Percentiles rank a stretch among this genome's conserved stretches.
These are phyloP conservation scores for Trachymyrmex septentrionalis DNA, from an alignment of 1,140 invertebrate species.

Conservation along the genomic window DNA sequence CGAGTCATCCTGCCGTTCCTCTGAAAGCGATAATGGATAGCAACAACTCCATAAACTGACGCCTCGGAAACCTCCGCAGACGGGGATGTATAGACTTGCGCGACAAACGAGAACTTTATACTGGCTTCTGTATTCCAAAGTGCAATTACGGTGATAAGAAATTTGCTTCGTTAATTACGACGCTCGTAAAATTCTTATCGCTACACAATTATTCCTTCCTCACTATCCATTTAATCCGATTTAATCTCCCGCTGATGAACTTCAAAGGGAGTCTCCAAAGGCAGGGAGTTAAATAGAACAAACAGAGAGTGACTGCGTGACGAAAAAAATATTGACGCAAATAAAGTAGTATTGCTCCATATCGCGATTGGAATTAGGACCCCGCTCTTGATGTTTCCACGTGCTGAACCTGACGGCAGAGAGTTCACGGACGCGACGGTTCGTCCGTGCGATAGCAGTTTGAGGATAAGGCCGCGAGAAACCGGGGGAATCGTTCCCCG, in stretches of 20 bases:
- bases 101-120: constrained; percentile 44
- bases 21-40: constrained; percentile 80
- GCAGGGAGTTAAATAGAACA: neutral
- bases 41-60: constrained; percentile 80
- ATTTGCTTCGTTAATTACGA: constrained; percentile 36
- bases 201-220: neutral
- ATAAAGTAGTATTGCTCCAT: too few relatives aligned
- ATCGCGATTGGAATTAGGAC: neutral
- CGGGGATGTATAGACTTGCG: constrained; percentile 29
- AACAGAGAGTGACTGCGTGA: too few relatives aligned
- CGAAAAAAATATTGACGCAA: neutral
- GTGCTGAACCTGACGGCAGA: neutral
- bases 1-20: constrained; percentile 61
- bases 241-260: neutral
- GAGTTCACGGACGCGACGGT: constrained; percentile 43
- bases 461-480: constrained; percentile 53
- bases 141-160: neutral
- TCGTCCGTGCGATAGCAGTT: constrained; percentile 43
- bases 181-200: neutral
- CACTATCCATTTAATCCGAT: constrained; percentile 3
- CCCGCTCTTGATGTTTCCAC: neutral
- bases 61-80: constrained; percentile 33
- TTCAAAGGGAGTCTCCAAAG: too few relatives aligned
- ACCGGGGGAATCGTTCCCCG: constrained; percentile 68
- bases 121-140: constrained; percentile 3